A percentile compares a stretch with the other conserved stretches of the same genome.
Conservation (phyloP, 2,797 vertebrate species). For the Acanthurus leucopareius region DNA sequence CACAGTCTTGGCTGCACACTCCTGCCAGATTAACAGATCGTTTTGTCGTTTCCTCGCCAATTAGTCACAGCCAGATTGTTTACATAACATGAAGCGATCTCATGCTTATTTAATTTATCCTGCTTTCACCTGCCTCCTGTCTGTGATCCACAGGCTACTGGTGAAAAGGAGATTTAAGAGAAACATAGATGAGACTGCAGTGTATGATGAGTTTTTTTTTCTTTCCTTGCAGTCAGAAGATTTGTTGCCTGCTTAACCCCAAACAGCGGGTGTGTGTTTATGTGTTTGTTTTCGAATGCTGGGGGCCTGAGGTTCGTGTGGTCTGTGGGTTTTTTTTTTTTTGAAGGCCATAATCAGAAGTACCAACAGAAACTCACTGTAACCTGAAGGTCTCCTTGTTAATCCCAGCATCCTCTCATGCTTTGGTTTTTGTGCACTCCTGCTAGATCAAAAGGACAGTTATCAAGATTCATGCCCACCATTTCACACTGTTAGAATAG, state of each 20-base stretch:
- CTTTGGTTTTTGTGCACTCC: conserved; percentile 22
- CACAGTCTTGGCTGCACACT: conserved; percentile 46
- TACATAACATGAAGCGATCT: conserved; percentile 63
- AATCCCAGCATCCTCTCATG: conserved; percentile 20
- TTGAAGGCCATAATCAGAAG: conserved; percentile 47
- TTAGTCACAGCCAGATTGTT: conserved; percentile 77
- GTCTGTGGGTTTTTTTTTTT: conserved; percentile 50
- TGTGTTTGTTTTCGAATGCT: conserved; percentile 63
- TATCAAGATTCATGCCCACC: conserved; percentile 40
- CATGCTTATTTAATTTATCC: conserved; percentile 57
- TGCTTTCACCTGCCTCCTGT: conserved; percentile 45
- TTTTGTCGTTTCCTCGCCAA: conserved; percentile 72
- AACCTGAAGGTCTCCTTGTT: conserved; percentile 45
- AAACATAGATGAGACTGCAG: conserved; percentile 10
- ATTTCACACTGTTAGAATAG: conserved; percentile 58
- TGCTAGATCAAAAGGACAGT: conserved; percentile 46
- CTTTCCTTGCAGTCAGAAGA: conserved; percentile 39
- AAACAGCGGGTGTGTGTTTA: conserved; percentile 60
- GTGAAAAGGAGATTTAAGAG: conserved; percentile 14
- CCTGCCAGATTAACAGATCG: conserved; percentile 70
- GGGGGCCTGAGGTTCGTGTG: conserved; percentile 44
- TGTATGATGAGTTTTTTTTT: conserved; percentile 24
- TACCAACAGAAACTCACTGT: conserved; percentile 11
- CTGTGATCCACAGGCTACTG: conserved; percentile 28
- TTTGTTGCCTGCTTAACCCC: conserved; percentile 56